A percentile compares a stretch with the other conserved stretches of the same genome.
Conservation (phyloP, 2,888 invertebrate species). For the Lasius platythorax region DNA sequence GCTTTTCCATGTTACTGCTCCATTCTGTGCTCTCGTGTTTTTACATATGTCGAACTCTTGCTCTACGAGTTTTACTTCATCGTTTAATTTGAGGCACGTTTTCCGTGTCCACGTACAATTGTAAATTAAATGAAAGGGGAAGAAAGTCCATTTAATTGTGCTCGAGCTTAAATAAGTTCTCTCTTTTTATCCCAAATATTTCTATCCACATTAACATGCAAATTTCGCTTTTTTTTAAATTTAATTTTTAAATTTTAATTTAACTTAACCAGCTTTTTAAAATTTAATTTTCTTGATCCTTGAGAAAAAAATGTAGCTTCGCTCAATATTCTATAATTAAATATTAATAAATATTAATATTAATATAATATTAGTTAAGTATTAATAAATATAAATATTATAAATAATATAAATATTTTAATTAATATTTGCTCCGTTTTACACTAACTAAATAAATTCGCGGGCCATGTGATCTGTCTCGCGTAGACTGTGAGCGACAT, state of each 20-base stretch:
- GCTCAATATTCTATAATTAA: too few species aligned
- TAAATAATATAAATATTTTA: too few species aligned
- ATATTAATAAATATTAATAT: not conserved
- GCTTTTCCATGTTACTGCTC: not conserved
- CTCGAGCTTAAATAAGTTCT: not conserved
- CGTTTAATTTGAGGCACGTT: slow-evolving; percentile 15
- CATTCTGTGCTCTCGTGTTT: not conserved
- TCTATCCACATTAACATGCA: too few species aligned
- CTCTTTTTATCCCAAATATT: too few species aligned
- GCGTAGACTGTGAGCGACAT: slow-evolving; percentile 10
- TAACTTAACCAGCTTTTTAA: too few species aligned
- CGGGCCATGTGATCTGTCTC: not conserved
- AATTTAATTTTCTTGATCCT: too few species aligned
- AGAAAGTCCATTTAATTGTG: not conserved
- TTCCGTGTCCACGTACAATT: not conserved
- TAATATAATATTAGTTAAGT: too few species aligned
- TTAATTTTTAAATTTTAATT: too few species aligned
- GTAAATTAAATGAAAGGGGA: not conserved
- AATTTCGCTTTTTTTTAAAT: too few species aligned
- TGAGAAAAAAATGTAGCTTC: too few species aligned
- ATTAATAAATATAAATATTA: too few species aligned
- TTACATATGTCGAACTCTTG: not conserved
- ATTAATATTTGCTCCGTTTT: not conserved
- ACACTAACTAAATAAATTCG: not conserved
- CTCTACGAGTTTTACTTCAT: not conserved